Conservation (phyloP, 2,888 invertebrate genomes). For the Plusia festucae region DNA sequence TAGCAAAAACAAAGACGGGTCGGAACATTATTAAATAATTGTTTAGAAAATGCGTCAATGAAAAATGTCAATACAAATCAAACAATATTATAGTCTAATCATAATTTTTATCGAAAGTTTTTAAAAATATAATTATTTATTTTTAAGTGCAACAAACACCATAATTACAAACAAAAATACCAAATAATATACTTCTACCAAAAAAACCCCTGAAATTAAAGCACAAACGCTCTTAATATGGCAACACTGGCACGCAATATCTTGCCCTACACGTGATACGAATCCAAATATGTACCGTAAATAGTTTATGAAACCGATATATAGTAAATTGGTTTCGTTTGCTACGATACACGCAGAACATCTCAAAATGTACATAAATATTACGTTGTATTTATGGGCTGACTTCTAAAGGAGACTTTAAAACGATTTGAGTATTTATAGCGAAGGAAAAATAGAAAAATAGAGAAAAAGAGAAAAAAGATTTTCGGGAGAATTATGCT, state of each 20-base stretch:
- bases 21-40: too few relatives aligned
- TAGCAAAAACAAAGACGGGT: too few relatives aligned
- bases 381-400: neutral
- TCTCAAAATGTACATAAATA: conserved; percentile 3
- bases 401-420: neutral
- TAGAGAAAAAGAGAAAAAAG: too few relatives aligned
- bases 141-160: too few relatives aligned
- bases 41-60: too few relatives aligned
- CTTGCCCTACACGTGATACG: conserved; percentile 55
- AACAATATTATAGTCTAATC: too few relatives aligned
- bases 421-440: neutral
- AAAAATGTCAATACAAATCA: too few relatives aligned
- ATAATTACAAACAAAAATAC: too few relatives aligned
- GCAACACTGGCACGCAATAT: conserved; percentile 58
- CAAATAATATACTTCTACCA: conserved; percentile 15
- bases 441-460: too few relatives aligned
- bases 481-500: too few relatives aligned
- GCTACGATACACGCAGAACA: conserved; percentile 45
- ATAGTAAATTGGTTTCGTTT: conserved; percentile 66
- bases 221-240: conserved; percentile 37
- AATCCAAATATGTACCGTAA: conserved; percentile 51
- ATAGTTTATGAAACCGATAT: conserved; percentile 65
- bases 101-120: too few relatives aligned
- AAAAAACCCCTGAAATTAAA: conserved; percentile 38
- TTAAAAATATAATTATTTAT: too few relatives aligned